phyloP scores from a whole-genome alignment of 2,113 vertebrate species.

The Toxotes chatareus region DNA sequence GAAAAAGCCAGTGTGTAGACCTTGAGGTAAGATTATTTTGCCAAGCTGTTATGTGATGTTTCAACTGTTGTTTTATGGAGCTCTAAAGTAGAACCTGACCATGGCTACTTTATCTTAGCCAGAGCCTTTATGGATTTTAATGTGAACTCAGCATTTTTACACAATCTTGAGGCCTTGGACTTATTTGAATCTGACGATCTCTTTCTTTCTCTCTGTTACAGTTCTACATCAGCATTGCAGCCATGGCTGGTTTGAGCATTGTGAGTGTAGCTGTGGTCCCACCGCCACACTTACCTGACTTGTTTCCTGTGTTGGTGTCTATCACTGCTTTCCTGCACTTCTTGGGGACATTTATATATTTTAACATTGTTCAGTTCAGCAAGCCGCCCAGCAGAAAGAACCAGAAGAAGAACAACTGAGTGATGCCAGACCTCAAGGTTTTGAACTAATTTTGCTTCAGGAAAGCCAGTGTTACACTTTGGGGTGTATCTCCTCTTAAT shows the following conservation, averaged over 20 bases:
- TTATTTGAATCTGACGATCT: neutral
- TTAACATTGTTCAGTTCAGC: slow-evolving; percentile 89
- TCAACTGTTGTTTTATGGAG: neutral
- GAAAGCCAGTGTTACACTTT: neutral
- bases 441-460: slow-evolving; percentile 1
- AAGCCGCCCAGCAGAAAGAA: slow-evolving; percentile 79
- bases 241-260: slow-evolving; percentile 87
- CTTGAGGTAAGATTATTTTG: too few relatives aligned
- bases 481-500: neutral
- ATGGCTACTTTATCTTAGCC: neutral
- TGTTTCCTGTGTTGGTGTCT: slow-evolving; percentile 91
- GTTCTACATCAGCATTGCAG: slow-evolving; percentile 87
- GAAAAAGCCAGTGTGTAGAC: too few relatives aligned
- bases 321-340: slow-evolving; percentile 89
- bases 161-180: neutral
- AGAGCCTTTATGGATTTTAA: slow-evolving; percentile 10
- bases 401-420: slow-evolving; percentile 90
- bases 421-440: neutral
- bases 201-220: slow-evolving; percentile 74
- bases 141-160: neutral
- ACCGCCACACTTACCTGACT: slow-evolving; percentile 88
- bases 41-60: neutral
- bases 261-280: slow-evolving; percentile 80
- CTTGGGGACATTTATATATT: slow-evolving; percentile 87
- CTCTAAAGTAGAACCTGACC: neutral